These are phyloP conservation scores for Philonicus albiceps DNA, from an alignment of 2,888 invertebrate species.

Conservation along the genomic window DNA sequence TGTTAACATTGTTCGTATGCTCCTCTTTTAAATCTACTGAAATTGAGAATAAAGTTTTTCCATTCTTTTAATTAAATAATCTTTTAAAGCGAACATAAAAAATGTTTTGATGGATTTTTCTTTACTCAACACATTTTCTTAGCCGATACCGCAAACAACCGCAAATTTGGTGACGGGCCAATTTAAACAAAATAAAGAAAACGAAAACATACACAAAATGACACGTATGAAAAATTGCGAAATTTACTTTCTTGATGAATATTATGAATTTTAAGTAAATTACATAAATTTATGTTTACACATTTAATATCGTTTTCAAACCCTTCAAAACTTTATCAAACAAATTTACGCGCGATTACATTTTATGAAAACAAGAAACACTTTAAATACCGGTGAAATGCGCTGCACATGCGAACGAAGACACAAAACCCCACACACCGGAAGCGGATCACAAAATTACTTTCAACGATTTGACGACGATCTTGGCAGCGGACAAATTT, in stretches of 20 bases:
- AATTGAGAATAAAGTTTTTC: neutral
- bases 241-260: neutral
- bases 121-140: neutral
- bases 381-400: neutral
- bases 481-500: neutral
- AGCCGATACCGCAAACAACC: neutral
- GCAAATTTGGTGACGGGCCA: neutral
- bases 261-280: neutral
- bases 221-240: neutral
- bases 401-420: neutral
- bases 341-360: neutral
- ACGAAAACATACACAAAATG: neutral
- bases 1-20: neutral
- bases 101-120: neutral
- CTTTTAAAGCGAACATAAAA: neutral
- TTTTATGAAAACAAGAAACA: neutral
- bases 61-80: neutral
- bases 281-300: neutral
- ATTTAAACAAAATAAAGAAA: neutral
- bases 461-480: neutral
- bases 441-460: neutral
- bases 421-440: neutral
- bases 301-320: neutral
- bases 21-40: neutral
- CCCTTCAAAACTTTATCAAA: neutral